Evolutionary conservation across 1,140 invertebrate genomes (phyloP).

Genomic region (Brachionus manjavacas): DNA sequence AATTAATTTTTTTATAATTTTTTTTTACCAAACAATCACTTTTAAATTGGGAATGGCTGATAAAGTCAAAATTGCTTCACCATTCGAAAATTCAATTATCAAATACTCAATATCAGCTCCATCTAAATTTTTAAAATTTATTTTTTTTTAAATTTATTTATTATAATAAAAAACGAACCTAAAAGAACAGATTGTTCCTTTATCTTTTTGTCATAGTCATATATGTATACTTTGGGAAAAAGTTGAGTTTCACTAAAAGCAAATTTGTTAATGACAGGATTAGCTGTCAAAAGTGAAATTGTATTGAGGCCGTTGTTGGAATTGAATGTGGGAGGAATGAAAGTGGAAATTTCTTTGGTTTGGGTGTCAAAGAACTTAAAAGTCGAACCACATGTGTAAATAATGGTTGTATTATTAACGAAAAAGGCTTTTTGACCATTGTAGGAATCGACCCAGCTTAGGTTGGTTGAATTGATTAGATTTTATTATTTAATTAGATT

Average conservation of each 20-base stretch:
- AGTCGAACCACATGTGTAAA: constrained; percentile 8
- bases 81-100: constrained; percentile 38
- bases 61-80: constrained; percentile 16
- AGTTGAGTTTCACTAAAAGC: constrained; percentile 40
- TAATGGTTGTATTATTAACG: not conserved
- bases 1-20: not conserved
- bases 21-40: constrained; percentile 20
- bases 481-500: not conserved
- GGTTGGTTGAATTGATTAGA: too few relatives aligned
- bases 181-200: not conserved
- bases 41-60: constrained; percentile 28
- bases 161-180: not conserved
- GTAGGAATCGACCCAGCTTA: constrained; percentile 35
- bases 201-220: not conserved
- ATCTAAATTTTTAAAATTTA: not conserved
- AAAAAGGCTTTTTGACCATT: constrained; percentile 36
- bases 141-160: too few relatives aligned
- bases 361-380: constrained; percentile 17
- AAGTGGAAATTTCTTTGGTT: not conserved
- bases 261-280: constrained; percentile 3
- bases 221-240: constrained; percentile 4
- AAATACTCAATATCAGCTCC: constrained; percentile 32
- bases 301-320: not conserved
- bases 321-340: not conserved
- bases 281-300: constrained; percentile 29